Base-by-base conservation (phyloP, 2,113 vertebrate species). In the Sinosuthora webbiana region DNA sequence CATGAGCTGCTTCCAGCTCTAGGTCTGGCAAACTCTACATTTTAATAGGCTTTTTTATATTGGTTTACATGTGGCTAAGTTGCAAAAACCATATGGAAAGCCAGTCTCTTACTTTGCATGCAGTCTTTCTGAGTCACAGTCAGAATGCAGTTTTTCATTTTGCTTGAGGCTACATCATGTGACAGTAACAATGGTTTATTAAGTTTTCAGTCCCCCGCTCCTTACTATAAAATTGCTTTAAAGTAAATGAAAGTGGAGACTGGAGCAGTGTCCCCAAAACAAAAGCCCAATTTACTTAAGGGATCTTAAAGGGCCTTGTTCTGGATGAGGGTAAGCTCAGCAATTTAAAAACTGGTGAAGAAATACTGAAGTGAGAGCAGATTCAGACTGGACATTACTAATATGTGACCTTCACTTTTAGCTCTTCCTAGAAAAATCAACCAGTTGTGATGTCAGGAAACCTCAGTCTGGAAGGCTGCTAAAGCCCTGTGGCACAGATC, bases 11-110 rank as follows among this genome's bases (percentile, higher is more conserved):
- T 95, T 95, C 60, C 70, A 93, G 56, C 68, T 89, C 53, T 87
- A 52, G 33, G 57, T 84, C 81, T 96, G 85, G 91, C 69, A 93
- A 88, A 65, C n/a, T 67, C 67, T 50, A 30, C 69, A 71, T 88
- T 95, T 94, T 83, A 96, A 94, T 70, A 78, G 67, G 15, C 10
- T 69, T 90, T 85, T 78, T 68, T 79, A 45, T 85, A 39, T 74
- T 83, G 56, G 45, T 89, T 95, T 81, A 75, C 69, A 82, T 90
- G 89, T 90, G 60, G n/a, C 44, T 89, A 67, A 76, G 13, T 91
- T 94, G 71, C 78, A 92, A 83, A 97, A 83, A 89, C 19, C 39
- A 56, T 89, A 89, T 89, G 82, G 94, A 94, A 97, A 95, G 30
- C 67, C 67, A 35, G 1, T 49, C 28, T 73, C 45, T 41, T 35